Evolutionary conservation across 2,113 vertebrate genomes (phyloP).

Genomic region (Mobula hypostoma): DNA sequence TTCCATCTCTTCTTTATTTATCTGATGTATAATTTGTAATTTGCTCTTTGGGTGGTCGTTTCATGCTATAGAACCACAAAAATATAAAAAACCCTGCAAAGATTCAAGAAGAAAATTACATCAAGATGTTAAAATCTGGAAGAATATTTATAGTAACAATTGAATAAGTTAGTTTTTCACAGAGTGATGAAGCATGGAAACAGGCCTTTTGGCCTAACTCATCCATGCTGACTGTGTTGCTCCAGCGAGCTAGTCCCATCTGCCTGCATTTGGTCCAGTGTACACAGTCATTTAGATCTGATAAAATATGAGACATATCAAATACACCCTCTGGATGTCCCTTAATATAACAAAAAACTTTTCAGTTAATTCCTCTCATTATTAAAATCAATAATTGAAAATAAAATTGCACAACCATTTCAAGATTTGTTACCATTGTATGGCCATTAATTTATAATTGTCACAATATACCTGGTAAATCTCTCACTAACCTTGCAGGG

Average conservation of each 20-base stretch:
- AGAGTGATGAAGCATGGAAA: too few relatives aligned
- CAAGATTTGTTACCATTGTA: neutral
- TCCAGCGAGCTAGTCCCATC: too few relatives aligned
- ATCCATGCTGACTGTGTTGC: too few relatives aligned
- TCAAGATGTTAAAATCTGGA: too few relatives aligned
- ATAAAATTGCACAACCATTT: neutral
- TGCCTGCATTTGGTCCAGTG: too few relatives aligned
- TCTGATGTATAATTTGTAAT: neutral
- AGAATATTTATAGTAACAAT: neutral
- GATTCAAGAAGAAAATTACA: neutral
- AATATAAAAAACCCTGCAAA: constrained; percentile 16
- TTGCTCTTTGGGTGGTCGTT: neutral
- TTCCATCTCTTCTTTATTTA: neutral
- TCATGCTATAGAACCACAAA: neutral
- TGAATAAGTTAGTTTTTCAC: neutral
- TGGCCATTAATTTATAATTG: neutral
- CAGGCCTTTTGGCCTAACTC: too few relatives aligned
- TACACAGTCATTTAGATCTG: neutral
- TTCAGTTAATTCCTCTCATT: neutral
- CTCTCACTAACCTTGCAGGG: constrained; percentile 22
- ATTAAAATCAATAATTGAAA: neutral
- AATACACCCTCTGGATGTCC: neutral
- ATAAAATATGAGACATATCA: neutral
- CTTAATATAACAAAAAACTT: neutral
- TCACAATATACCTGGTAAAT: neutral